A percentile compares a stretch with the other conserved stretches of the same genome.
phyloP scores from a whole-genome alignment of 1,140 invertebrate genomes.

The Drosophila insularis region DNA sequence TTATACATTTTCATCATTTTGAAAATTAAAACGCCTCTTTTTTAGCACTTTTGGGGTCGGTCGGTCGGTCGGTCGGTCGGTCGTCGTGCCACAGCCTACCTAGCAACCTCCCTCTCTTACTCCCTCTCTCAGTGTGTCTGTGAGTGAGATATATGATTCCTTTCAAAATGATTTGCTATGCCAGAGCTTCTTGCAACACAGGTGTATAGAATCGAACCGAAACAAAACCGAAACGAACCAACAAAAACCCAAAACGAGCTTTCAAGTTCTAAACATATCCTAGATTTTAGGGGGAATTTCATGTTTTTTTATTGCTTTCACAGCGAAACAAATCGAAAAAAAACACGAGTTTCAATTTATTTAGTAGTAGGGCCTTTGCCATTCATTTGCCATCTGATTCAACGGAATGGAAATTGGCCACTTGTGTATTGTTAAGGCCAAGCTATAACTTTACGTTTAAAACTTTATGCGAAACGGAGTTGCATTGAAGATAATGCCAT shows the following conservation, averaged over 20 bases:
- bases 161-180: slow-evolving; percentile 68
- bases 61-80: slow-evolving; percentile 34
- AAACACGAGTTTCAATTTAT: no score
- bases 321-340: no score
- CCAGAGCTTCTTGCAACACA: slow-evolving; percentile 38
- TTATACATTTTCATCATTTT: slow-evolving; percentile 74
- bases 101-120: no score
- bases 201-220: slow-evolving; percentile 34
- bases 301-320: neutral
- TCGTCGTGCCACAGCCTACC: slow-evolving; percentile 29
- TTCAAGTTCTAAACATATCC: neutral
- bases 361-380: neutral
- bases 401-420: no score
- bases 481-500: neutral
- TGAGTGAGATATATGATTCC: slow-evolving; percentile 66
- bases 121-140: neutral
- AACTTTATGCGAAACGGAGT: neutral
- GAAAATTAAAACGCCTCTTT: slow-evolving; percentile 57
- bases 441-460: neutral
- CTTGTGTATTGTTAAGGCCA: no score
- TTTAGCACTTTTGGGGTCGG: slow-evolving; percentile 45
- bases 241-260: neutral
- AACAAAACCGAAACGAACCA: no score
- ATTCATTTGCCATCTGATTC: neutral
- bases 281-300: neutral